Evolutionary conservation across 2,113 vertebrate species (phyloP), one percentile per base, ranked within the genome.

Genomic region (Festucalex cinctus): DNA sequence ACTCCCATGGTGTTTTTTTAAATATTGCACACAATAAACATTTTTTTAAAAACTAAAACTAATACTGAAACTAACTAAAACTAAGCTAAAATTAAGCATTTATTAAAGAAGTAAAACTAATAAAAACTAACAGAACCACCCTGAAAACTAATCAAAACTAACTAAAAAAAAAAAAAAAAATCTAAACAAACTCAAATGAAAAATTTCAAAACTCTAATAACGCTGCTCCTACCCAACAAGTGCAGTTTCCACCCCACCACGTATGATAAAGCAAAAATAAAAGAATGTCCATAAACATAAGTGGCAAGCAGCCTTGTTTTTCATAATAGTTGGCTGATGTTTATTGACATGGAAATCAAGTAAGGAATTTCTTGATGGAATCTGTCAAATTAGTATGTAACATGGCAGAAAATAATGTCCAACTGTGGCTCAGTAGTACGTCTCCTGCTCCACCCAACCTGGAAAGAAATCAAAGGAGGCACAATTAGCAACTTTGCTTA

Each of bases 371-470:
- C 78, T 79, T 78, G 81, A 62, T 71, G 41, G 41, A n/a, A 39
- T 68, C 37, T 39, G 68, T 77, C 77, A 75, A 77, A 82, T 73
- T 68, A 63, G 77, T 72, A 81, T 89, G 83, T 86, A 89, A 87
- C 85, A 85, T 81, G 74, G 81, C 77, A 83, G 81, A 61, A 78
- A 80, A 87, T 72, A 74, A 82, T 24, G 75, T 69, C 59, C 63
- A 65, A 80, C 68, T 59, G 36, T 22, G 63, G 66, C 80, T 92
- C 87, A 95, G 88, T 95, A 95, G 88, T 94, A 95, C 0, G 94
- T 95, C 76, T 95, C 93, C 57, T 54, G 69, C 71, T 94, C 93
- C 85, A 95, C 85, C 94, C 94, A 95, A 69, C 93, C 94, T 95
- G 60, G 63, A 76, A 88, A 86, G 63, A 76, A 88, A 86, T 57